phyloP scores from a whole-genome alignment of 2,888 invertebrate species.

The Boloria selene region DNA sequence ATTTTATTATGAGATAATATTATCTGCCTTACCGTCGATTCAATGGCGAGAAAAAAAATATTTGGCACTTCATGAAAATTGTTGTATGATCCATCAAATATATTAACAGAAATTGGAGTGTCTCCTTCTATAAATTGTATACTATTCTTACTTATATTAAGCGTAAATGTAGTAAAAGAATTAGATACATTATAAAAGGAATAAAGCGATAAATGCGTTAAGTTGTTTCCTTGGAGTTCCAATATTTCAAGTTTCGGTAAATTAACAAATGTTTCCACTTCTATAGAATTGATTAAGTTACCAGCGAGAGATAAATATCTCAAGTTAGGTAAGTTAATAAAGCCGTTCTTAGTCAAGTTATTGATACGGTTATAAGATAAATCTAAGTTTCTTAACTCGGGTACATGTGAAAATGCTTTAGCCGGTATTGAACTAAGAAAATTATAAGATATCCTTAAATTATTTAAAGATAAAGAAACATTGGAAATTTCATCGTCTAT shows the following conservation, averaged over 20 bases:
- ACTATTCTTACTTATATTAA: constrained; percentile 90
- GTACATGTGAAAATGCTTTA: constrained; percentile 87
- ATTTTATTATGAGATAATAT: constrained; percentile 89
- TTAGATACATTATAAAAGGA: constrained; percentile 87
- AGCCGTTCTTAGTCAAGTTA: constrained; percentile 86
- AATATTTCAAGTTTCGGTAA: constrained; percentile 89
- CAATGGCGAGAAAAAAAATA: constrained; percentile 84
- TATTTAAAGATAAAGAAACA: constrained; percentile 87
- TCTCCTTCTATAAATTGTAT: constrained; percentile 77
- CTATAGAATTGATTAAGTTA: constrained; percentile 89
- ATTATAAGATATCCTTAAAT: constrained; percentile 92
- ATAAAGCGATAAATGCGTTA: constrained; percentile 86
- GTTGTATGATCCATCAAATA: constrained; percentile 88
- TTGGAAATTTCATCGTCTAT: constrained; percentile 86
- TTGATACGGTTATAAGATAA: constrained; percentile 90
- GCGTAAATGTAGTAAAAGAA: constrained; percentile 84
- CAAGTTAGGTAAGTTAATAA: constrained; percentile 89
- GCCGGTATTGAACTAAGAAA: constrained; percentile 86
- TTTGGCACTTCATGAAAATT: constrained; percentile 85
- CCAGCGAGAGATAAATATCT: constrained; percentile 91
- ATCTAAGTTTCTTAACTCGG: constrained; percentile 89
- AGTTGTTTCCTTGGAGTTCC: constrained; percentile 90
- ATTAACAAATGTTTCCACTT: constrained; percentile 87
- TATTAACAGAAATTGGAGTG: constrained; percentile 83
- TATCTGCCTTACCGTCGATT: constrained; percentile 85